Base-by-base conservation (phyloP, 2,113 vertebrate genomes). In the Burhinus bistriatus region DNA sequence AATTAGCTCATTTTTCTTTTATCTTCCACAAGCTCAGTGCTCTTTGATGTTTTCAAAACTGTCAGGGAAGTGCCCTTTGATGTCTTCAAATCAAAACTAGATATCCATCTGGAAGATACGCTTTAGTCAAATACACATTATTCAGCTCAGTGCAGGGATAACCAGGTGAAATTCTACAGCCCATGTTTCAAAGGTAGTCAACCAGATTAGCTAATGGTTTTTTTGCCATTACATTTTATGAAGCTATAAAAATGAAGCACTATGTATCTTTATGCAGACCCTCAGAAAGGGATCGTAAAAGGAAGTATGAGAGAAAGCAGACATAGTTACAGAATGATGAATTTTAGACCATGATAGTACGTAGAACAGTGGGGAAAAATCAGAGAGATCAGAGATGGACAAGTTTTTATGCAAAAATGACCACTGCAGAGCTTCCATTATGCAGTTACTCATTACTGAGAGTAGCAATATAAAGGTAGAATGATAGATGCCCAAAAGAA, bases 31-130 rank as follows among this genome's bases (percentile, higher is more conserved):
- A 92, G 79, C 92, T 93, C 79, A 58, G 68, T 71, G 65, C 55
- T 83, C 95, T 96, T 97, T 96, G 93, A 96, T 94, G 96, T 97
- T 90, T 83, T 94, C 97, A 96, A 90, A 97, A 97, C 95, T 96
- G 94, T 94, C 96, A 96, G 83, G 65, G 69, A 96, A 95, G 69
- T 96, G 84, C 87, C 83, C 96, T 97, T 97, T 97, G 96, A 96
- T 94, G 96, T 97, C 87, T 96, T 96, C 93, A 95, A 96, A 97
- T 96, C 95, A 96, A 96, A 97, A 95, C 89, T 97, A 96, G 93
- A 97, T 96, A 96, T 96, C 95, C 96, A 97, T 97, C 95, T 97
- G 95, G 93, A 96, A 97, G 94, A 96, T 97, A 96, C 5, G 0
- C 42, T 97, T 87, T 92, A 96, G 94, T 95, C 84, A 93, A 96